Conservation (phyloP, 37 sponge, comb jelly and placozoan species). For the Chondrosia reniformis region DNA sequence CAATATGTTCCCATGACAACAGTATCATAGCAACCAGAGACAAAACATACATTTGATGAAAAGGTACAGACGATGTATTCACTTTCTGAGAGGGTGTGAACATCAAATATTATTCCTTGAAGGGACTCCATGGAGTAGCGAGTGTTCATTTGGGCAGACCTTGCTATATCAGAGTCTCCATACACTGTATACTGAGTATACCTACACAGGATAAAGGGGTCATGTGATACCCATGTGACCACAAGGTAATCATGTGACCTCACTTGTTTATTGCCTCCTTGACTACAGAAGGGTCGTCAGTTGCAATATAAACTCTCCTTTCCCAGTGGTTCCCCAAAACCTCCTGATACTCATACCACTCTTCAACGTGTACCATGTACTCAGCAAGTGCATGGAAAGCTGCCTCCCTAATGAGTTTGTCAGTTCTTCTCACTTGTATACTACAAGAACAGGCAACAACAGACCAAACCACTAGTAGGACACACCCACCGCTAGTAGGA, state of each 20-base stretch:
- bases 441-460: constrained; percentile 34
- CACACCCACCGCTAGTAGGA: no score
- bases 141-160: constrained; percentile 29
- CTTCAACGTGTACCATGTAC: constrained; percentile 79
- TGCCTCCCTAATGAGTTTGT: constrained; percentile 61
- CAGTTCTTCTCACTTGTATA: constrained; percentile 74
- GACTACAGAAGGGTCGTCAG: constrained; percentile 64
- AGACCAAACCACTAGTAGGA: no score
- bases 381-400: constrained; percentile 62
- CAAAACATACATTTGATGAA: constrained; percentile 69
- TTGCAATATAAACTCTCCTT: constrained; percentile 69
- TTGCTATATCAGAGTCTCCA: constrained; percentile 43
- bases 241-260: constrained; percentile 13
- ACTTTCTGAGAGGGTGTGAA: constrained; percentile 57
- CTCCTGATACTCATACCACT: constrained; percentile 53
- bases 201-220: constrained; percentile 32
- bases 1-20: no score
- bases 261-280: constrained; percentile 52
- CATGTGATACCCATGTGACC: no score
- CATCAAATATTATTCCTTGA: constrained; percentile 60
- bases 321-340: neutral
- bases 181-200: constrained; percentile 59
- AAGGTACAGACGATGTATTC: constrained; percentile 83
- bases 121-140: constrained; percentile 55
- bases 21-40: no score